phyloP scores from a whole-genome alignment of 2,797 vertebrate species.

The Girardinus metallicus region DNA sequence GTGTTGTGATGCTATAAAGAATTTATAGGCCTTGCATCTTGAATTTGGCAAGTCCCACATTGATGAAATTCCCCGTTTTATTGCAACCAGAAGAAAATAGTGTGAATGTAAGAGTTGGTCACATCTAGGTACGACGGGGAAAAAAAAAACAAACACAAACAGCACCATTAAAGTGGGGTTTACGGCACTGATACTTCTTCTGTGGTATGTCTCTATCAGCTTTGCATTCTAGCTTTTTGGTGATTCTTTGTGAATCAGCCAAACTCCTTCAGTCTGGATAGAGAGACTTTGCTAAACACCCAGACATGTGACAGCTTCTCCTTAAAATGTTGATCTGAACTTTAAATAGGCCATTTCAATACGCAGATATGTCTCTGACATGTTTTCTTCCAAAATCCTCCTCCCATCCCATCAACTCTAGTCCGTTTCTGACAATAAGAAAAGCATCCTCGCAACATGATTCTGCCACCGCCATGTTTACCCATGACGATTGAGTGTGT shows the following conservation, averaged over 20 bases:
- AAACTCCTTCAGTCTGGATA: neutral
- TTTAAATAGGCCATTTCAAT: neutral
- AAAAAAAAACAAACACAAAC: neutral
- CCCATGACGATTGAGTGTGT: neutral
- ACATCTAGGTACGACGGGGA: neutral
- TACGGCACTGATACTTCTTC: neutral
- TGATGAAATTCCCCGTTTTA: conserved; percentile 11
- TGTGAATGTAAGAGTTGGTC: conserved; percentile 7
- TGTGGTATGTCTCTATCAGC: neutral
- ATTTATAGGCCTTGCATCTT: conserved; percentile 23
- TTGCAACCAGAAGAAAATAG: conserved; percentile 18
- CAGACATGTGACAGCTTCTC: neutral
- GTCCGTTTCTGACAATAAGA: neutral
- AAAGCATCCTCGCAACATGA: neutral
- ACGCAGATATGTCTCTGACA: neutral
- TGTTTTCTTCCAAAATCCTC: neutral
- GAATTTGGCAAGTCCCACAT: neutral
- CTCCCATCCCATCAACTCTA: neutral
- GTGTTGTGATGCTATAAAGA: conserved; percentile 4
- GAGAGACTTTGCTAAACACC: neutral
- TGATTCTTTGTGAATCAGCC: neutral
- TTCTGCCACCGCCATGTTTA: neutral
- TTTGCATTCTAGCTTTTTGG: neutral
- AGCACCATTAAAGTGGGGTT: neutral
- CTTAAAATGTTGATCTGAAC: neutral